Evolutionary conservation across 2,888 invertebrate species (phyloP), one percentile per base, ranked within the genome.

Genomic region (Dyspetes luteomarginatus): DNA sequence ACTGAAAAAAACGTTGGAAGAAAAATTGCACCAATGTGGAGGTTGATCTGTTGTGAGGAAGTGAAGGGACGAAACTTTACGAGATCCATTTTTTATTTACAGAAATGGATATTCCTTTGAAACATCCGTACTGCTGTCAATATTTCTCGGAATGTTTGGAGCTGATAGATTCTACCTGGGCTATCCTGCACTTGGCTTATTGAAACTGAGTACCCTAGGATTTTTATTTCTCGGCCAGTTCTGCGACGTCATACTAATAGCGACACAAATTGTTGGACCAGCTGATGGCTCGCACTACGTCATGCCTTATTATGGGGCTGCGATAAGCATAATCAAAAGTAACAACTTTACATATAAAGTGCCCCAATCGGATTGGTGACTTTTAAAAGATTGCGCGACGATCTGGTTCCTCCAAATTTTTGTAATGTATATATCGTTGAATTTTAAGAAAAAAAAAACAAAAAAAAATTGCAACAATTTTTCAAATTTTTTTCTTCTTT

Each of bases 141-240:
- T 99, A 64, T 99, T 99, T 91, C 93, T 99, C 75, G 99, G 99
- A 28, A 98, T 99, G 97, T 98, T 99, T 93, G 99, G 99, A 17
- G 94, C 97, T 24, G 99, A 99, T 91, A 94, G 99, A 80, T 99
- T 99, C 92, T 99, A 99, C 90, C 93, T 99, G n/a, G 99, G 99
- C 28, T 99, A 99, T 92, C 98, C 98, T 68, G 99, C 98, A 0
- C 95, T 99, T 84, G 99, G 99, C 0, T 92, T 99, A 81, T 95
- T 98, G 26, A 99, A 99, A 92, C 94, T 99, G 83, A 98, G 98
- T 90, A 99, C 99, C 0, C 93, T 99, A 72, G 99, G 99, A 15
- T 99, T 99, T 90, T 96, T 99, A 95, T 98, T 99, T 90, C 93
- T 99, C 30, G 97, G 98, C 62, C 99, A 99, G 92, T 93, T 99